phyloP scores from a whole-genome alignment of 2,888 invertebrate species.

The Agrotis puta region DNA sequence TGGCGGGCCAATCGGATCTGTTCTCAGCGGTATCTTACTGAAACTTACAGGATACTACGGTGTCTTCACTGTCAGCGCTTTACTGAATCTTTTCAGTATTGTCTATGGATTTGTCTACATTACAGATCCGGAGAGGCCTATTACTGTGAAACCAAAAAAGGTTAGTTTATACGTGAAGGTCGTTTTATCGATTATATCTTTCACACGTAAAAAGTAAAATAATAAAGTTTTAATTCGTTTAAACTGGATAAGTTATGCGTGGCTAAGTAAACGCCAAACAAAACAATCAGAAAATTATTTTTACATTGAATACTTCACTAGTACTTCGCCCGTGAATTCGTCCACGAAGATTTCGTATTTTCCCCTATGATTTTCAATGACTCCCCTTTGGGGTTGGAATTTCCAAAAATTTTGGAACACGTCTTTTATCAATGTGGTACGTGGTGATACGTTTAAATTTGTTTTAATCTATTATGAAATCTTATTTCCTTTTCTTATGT shows the following conservation, averaged over 20 bases:
- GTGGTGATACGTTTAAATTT: no score
- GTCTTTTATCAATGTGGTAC: no score
- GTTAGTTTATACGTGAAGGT: conserved; percentile 60
- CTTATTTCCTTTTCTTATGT: no score
- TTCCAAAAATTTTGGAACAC: no score
- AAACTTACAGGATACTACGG: conserved; percentile 88
- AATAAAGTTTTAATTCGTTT: no score
- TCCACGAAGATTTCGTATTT: no score
- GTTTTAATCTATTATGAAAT: no score
- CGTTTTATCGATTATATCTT: not conserved
- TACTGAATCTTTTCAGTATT: conserved; percentile 84
- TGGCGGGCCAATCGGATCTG: conserved; percentile 84
- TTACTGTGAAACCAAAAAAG: conserved; percentile 67
- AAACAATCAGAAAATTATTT: not conserved
- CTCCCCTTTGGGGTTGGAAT: no score
- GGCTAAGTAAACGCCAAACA: not conserved
- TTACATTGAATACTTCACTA: not conserved
- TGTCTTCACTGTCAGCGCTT: conserved; percentile 84
- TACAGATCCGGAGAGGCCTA: conserved; percentile 78
- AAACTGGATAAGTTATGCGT: no score
- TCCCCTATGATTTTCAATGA: no score
- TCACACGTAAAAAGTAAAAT: not conserved
- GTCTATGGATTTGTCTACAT: conserved; percentile 84
- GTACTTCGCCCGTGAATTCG: no score
- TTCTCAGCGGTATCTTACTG: conserved; percentile 84